phyloP scores from a whole-genome alignment of 2,797 vertebrate genomes.

The Rhinogobio ventralis region DNA sequence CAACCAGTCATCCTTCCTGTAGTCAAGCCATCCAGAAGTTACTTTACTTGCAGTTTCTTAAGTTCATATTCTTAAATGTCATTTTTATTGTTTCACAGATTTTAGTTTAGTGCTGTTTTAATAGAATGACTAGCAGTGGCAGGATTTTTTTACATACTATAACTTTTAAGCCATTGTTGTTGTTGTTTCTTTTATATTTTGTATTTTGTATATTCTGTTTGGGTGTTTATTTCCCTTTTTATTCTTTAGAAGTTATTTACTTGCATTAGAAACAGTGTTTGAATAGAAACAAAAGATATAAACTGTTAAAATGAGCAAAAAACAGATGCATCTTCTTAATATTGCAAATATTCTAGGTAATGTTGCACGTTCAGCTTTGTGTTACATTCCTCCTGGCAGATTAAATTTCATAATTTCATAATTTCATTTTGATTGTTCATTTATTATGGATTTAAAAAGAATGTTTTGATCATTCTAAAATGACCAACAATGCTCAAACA shows the following conservation, averaged over 20 bases:
- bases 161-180: conserved; percentile 2
- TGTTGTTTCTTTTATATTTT: too few species aligned
- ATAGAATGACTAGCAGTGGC: background rate
- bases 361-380: conserved; percentile 8
- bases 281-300: background rate
- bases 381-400: conserved; percentile 17
- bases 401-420: conserved; percentile 28
- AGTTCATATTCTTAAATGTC: conserved; percentile 17
- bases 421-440: conserved; percentile 5
- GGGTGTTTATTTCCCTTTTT: conserved; percentile 7
- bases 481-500: background rate
- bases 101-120: background rate
- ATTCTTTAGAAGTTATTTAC: conserved; percentile 24
- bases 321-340: background rate
- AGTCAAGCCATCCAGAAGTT: conserved; percentile 18
- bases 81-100: conserved; percentile 10
- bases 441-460: background rate
- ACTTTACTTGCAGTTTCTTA: conserved; percentile 29
- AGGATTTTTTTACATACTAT: background rate
- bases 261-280: conserved; percentile 5
- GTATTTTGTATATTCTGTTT: conserved; percentile 17
- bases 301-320: background rate
- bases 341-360: background rate
- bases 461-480: background rate
- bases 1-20: conserved; percentile 56